These are phyloP conservation scores for Phania funesta DNA, from an alignment of 2,888 invertebrate species.

Conservation along the genomic window DNA sequence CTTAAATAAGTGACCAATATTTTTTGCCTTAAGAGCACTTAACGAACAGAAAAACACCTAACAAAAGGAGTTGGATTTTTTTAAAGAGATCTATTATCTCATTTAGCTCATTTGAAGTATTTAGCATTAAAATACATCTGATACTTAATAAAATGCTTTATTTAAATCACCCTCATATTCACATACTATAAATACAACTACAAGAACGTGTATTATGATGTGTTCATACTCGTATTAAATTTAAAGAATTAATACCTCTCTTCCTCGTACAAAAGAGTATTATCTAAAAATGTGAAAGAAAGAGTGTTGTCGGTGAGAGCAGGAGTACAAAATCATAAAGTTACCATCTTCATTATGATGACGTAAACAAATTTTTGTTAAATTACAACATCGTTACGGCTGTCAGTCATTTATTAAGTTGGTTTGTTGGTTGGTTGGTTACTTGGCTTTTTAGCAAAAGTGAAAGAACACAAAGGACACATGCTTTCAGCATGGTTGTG, in stretches of 20 bases:
- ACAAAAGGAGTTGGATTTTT: constrained; percentile 41
- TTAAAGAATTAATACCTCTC: constrained; percentile 43
- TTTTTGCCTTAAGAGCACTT: constrained; percentile 43
- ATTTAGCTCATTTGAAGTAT: constrained; percentile 38
- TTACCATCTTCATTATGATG: constrained; percentile 75
- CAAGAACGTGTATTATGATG: not conserved
- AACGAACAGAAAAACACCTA: constrained; percentile 55
- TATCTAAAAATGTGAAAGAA: constrained; percentile 47
- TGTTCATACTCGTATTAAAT: constrained; percentile 40
- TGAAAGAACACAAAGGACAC: constrained; percentile 29
- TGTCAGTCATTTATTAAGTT: constrained; percentile 62
- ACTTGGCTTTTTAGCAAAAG: constrained; percentile 16
- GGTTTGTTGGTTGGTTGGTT: constrained; percentile 43
- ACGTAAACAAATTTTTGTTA: constrained; percentile 77
- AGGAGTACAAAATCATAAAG: constrained; percentile 70
- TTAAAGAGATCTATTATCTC: constrained; percentile 25
- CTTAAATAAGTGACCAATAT: constrained; percentile 59
- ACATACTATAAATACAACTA: not conserved
- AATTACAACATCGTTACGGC: constrained; percentile 72
- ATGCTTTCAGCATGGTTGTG: constrained; percentile 28
- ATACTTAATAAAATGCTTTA: constrained; percentile 56
- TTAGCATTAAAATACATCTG: constrained; percentile 42
- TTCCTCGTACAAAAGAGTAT: not conserved
- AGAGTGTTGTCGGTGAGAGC: constrained; percentile 19
- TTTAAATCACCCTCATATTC: constrained; percentile 54